phyloP scores from a whole-genome alignment of 2,113 vertebrate genomes.

The Camelus dromedarius region DNA sequence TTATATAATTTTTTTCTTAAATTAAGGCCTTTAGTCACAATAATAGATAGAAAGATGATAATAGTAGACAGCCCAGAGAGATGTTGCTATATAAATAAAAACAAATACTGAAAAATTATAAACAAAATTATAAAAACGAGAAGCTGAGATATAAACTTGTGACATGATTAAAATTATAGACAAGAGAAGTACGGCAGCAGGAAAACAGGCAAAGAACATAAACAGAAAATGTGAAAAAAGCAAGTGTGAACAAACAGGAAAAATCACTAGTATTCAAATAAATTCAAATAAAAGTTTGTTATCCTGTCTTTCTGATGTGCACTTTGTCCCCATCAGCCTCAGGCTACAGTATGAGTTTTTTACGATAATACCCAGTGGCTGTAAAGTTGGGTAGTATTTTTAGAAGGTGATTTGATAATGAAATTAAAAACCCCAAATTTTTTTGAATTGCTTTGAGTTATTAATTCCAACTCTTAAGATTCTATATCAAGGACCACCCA shows the following conservation, averaged over 20 bases:
- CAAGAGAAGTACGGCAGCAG: background rate
- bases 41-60: background rate
- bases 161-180: background rate
- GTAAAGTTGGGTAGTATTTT: background rate
- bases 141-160: background rate
- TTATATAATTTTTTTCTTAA: background rate
- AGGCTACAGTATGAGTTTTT: fast-evolving
- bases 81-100: background rate
- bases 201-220: background rate
- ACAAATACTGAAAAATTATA: background rate
- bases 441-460: background rate
- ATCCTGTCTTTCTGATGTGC: fast-evolving
- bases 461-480: background rate
- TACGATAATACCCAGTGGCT: background rate
- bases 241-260: background rate
- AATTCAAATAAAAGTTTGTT: fast-evolving
- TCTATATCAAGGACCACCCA: background rate
- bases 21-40: background rate
- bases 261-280: background rate
- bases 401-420: background rate
- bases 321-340: background rate
- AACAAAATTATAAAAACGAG: background rate
- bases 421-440: background rate
- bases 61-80: background rate
- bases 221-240: background rate